Percentiles rank a stretch among this genome's conserved stretches.
Evolutionary conservation across 1,140 invertebrate species (phyloP).

Genomic region (Drosophila novamexicana): DNA sequence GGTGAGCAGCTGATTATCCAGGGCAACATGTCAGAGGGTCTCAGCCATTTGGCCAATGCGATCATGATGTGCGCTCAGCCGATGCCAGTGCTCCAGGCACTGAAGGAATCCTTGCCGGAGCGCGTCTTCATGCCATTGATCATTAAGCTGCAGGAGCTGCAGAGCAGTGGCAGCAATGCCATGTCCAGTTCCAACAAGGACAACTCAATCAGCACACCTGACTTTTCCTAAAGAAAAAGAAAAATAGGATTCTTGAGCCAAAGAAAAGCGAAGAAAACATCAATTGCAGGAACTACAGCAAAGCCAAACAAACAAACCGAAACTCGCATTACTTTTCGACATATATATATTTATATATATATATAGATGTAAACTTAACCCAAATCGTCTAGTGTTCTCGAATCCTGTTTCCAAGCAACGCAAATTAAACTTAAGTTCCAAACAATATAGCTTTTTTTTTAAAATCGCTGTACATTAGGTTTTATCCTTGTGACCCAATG

Average conservation of each 20-base stretch:
- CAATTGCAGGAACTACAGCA: background rate
- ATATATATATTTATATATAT: too few relatives aligned
- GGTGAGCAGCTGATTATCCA: constrained; percentile 21
- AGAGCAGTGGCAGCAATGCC: constrained; percentile 1
- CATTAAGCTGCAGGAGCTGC: constrained; percentile 17
- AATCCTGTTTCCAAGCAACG: background rate
- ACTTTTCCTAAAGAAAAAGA: background rate
- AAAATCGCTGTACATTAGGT: too few relatives aligned
- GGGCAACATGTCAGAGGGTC: constrained; percentile 35
- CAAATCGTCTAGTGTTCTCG: background rate
- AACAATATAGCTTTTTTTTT: too few relatives aligned
- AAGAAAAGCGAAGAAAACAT: background rate
- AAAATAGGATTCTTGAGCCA: too few relatives aligned
- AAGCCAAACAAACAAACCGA: too few relatives aligned
- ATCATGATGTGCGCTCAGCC: constrained; percentile 44
- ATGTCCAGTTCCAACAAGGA: constrained; percentile 23
- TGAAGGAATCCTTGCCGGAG: constrained; percentile 27
- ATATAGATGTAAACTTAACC: background rate
- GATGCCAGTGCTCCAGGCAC: background rate
- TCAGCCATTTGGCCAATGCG: constrained; percentile 44
- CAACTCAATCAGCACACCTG: constrained; percentile 9
- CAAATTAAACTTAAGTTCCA: background rate
- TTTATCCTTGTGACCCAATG: too few relatives aligned
- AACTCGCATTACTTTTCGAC: too few relatives aligned
- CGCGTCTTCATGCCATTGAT: constrained; percentile 23